Evolutionary conservation across 2,888 invertebrate species (phyloP).

Genomic region (Drosophila formosana): DNA sequence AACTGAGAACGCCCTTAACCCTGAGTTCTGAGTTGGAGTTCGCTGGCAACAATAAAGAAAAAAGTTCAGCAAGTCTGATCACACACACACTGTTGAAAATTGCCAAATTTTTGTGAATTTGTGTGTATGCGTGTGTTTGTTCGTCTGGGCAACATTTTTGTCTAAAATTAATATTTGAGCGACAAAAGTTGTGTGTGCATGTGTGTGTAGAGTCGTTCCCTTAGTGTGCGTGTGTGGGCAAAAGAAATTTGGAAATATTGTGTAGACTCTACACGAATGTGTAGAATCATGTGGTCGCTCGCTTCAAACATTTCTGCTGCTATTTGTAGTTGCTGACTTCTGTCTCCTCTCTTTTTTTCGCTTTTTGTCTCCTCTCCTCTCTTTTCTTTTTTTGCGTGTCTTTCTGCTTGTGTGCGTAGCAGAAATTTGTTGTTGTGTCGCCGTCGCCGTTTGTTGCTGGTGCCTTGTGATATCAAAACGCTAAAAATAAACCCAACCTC

Average conservation of each 20-base stretch:
- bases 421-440: slow-evolving; percentile 50
- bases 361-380: slow-evolving; percentile 22
- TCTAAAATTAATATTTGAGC: slow-evolving; percentile 81
- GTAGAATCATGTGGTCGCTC: slow-evolving; percentile 75
- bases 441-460: slow-evolving; percentile 51
- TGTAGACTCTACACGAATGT: slow-evolving; percentile 43
- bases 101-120: slow-evolving; percentile 29
- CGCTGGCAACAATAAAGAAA: slow-evolving; percentile 27
- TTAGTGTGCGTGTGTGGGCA: slow-evolving; percentile 37
- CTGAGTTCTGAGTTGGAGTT: slow-evolving; percentile 70
- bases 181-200: slow-evolving; percentile 52
- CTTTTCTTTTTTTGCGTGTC: slow-evolving; percentile 36
- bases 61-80: slow-evolving; percentile 46
- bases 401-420: slow-evolving; percentile 56
- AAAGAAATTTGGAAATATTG: slow-evolving; percentile 72
- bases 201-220: slow-evolving; percentile 32
- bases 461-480: slow-evolving; percentile 78
- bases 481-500: slow-evolving; percentile 75
- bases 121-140: slow-evolving; percentile 40
- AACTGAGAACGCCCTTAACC: slow-evolving; percentile 65
- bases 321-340: slow-evolving; percentile 50
- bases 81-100: slow-evolving; percentile 30
- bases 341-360: slow-evolving; percentile 61
- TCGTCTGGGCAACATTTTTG: slow-evolving; percentile 66
- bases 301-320: slow-evolving; percentile 61